Base-by-base conservation (phyloP, 2,113 vertebrate genomes). In the Candoia aspera region DNA sequence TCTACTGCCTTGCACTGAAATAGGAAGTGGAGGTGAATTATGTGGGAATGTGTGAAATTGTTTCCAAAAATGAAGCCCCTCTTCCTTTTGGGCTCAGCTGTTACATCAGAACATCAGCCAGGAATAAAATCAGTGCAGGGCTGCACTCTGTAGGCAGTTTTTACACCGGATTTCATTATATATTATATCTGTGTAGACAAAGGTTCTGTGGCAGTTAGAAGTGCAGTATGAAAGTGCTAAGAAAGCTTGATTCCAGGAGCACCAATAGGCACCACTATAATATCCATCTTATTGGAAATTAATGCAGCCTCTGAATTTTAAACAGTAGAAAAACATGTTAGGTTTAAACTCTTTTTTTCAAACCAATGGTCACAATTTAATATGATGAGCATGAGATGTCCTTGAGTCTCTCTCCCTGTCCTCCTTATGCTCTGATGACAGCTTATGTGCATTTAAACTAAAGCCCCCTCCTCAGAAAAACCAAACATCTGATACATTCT, bases 331-430 rank as follows among this genome's bases (percentile, higher is more conserved):
- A 92, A 92, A 95, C 95, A 91, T 96, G 96, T 95, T 97, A 95
- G 92, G 93, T 97, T 96, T 95, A 95, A 96, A 97, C 95, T 96
- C 95, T 95, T 97, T 95, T 96, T 95, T 94, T 92, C 79, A 10
- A 97, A 92, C 95, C 93, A 96, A 96, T n/a, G 96, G 96, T 96
- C 94, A 95, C 95, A 97, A 97, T 96, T 97, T 96, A 97, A 96
- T 97, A 96, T 90, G 93, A 96, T 95, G 95, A 97, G 96, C 94
- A 84, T 96, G 95, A 87, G 97, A 97, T 96, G 95, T 92, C 93
- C 95, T 96, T 58, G 92, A 97, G 96, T 96, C 96, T 90, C 90
- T 15, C 90, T 59, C 93, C 94, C n/a, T 26, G 53, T 24, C 53
- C 54, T 89, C 96, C 96, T 97, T 97, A 97, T 97, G 97, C 97